phyloP scores from a whole-genome alignment of 2,797 vertebrate species.

The Yasuhikotakia modesta region DNA sequence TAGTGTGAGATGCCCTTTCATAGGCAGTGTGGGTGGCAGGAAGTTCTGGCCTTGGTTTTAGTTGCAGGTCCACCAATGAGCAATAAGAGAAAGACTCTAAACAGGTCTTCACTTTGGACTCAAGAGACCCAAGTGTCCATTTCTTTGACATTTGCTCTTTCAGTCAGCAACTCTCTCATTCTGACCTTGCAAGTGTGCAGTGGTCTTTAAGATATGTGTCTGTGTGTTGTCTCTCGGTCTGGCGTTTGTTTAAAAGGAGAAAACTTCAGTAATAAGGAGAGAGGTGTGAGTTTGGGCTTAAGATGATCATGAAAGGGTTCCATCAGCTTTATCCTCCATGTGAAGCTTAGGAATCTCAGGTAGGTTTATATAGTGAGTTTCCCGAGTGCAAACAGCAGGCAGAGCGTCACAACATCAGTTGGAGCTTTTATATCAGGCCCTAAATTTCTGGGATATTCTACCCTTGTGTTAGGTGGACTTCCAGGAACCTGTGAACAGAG shows the following conservation, averaged over 20 bases:
- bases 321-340: slow-evolving; percentile 25
- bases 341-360: slow-evolving; percentile 16
- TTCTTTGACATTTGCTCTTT: slow-evolving; percentile 52
- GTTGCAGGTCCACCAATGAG: slow-evolving; percentile 46
- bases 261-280: slow-evolving; percentile 57
- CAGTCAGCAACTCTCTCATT: background rate
- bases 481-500: background rate
- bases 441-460: slow-evolving; percentile 5
- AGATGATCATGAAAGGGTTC: slow-evolving; percentile 45
- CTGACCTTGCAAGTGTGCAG: slow-evolving; percentile 44
- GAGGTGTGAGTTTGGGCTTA: slow-evolving; percentile 46
- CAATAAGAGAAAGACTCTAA: slow-evolving; percentile 3
- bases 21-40: slow-evolving; percentile 23
- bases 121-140: slow-evolving; percentile 36
- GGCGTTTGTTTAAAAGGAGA: slow-evolving; percentile 30
- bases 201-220: slow-evolving; percentile 65
- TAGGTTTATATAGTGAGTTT: slow-evolving; percentile 38
- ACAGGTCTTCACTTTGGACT: slow-evolving; percentile 47
- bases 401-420: slow-evolving; percentile 9
- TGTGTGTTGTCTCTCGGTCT: slow-evolving; percentile 54
- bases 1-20: slow-evolving; percentile 18
- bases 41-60: slow-evolving; percentile 32
- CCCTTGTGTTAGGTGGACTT: slow-evolving; percentile 22
- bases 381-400: slow-evolving; percentile 33
- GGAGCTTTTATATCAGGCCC: background rate